These are phyloP conservation scores for Leptobrachium ailaonicum DNA, from an alignment of 2,113 vertebrate genomes.

Conservation along the genomic window DNA sequence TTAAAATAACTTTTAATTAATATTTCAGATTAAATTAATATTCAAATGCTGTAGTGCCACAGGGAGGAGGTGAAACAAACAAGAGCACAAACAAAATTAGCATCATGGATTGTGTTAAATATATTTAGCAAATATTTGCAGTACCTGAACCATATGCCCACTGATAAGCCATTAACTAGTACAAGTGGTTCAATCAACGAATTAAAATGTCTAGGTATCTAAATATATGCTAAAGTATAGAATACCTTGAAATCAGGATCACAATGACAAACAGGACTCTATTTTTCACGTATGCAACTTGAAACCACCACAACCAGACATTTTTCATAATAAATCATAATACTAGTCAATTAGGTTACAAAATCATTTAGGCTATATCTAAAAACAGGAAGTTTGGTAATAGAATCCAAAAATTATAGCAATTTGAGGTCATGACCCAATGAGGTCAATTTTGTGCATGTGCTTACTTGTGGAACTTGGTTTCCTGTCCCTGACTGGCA, in stretches of 20 bases:
- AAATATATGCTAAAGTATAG: not conserved
- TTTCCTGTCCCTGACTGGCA: slow-evolving; percentile 24
- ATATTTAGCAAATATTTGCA: not conserved
- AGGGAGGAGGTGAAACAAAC: not conserved
- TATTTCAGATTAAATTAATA: slow-evolving; percentile 33
- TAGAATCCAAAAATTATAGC: slow-evolving; percentile 30
- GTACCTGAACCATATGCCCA: too few relatives aligned
- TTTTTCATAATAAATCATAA: slow-evolving; percentile 20
- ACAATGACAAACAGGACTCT: not conserved
- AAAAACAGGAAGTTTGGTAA: slow-evolving; percentile 27
- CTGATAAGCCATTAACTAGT: too few relatives aligned
- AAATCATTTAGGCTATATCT: slow-evolving; percentile 13
- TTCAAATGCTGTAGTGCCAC: slow-evolving; percentile 9
- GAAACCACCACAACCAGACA: slow-evolving; percentile 14
- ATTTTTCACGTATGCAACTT: not conserved
- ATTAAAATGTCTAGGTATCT: not conserved
- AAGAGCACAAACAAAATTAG: not conserved
- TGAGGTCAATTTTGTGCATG: slow-evolving; percentile 18
- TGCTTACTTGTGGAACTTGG: slow-evolving; percentile 4
- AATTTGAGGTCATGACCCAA: slow-evolving; percentile 30
- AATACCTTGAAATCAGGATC: not conserved
- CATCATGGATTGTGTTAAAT: not conserved
- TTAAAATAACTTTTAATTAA: slow-evolving; percentile 21
- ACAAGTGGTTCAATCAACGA: too few relatives aligned
- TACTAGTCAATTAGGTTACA: slow-evolving; percentile 19